Evolutionary conservation across 2,797 vertebrate species (phyloP).

Genomic region (Rhincodon typus): DNA sequence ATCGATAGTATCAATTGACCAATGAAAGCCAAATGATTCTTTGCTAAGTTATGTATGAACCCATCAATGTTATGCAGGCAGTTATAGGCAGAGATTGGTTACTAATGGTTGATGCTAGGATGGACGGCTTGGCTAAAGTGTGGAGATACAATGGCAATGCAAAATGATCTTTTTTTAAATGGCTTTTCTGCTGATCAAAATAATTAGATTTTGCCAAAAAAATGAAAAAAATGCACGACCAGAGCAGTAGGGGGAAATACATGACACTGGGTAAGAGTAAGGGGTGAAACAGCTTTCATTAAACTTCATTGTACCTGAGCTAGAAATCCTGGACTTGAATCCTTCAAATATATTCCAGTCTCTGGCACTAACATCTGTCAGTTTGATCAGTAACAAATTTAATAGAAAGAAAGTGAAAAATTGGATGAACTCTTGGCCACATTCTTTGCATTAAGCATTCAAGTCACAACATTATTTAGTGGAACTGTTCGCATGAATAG

Average conservation of each 20-base stretch:
- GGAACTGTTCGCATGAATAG: background rate
- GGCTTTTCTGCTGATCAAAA: background rate
- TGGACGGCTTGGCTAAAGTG: background rate
- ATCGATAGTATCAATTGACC: background rate
- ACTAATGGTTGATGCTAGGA: background rate
- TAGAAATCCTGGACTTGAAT: background rate
- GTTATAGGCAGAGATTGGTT: background rate
- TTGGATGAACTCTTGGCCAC: constrained; percentile 1
- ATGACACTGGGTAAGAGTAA: background rate
- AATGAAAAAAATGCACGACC: background rate
- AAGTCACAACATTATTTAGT: background rate
- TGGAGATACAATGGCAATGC: background rate
- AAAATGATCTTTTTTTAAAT: background rate
- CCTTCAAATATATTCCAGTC: background rate
- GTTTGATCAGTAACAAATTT: background rate
- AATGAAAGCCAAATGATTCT: background rate
- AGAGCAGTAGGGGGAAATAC: background rate
- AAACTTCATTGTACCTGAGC: background rate
- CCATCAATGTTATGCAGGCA: background rate
- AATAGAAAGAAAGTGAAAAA: background rate
- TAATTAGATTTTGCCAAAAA: background rate
- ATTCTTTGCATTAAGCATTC: background rate
- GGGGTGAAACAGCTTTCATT: background rate
- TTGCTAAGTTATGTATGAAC: background rate
- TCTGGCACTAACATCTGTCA: background rate